Conservation (phyloP, 2,888 invertebrate genomes). For the Agrotis clavis region DNA sequence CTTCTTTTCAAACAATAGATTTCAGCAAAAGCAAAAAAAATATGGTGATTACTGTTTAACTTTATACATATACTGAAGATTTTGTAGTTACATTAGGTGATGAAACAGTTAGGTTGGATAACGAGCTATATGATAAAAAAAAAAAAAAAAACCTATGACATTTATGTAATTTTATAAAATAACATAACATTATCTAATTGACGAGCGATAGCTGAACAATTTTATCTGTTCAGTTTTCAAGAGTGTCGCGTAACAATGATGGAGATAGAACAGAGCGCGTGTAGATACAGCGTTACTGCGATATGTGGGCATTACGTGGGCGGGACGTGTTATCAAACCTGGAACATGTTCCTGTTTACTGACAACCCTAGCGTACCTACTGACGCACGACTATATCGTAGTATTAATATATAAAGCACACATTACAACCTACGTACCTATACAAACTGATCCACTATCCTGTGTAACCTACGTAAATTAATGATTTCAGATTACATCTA, state of each 20-base stretch:
- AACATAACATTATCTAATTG: slow-evolving; percentile 36
- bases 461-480: slow-evolving; percentile 33
- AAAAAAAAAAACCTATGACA: slow-evolving; percentile 14
- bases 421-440: slow-evolving; percentile 1
- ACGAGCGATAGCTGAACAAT: slow-evolving; percentile 25
- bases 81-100: neutral
- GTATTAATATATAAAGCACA: slow-evolving; percentile 23
- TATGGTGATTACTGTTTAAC: neutral
- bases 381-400: slow-evolving; percentile 19
- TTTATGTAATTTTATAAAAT: slow-evolving; percentile 12
- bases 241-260: slow-evolving; percentile 45
- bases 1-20: slow-evolving; percentile 14
- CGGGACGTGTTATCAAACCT: slow-evolving; percentile 38
- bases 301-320: slow-evolving; percentile 41
- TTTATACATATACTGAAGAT: neutral
- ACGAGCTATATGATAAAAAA: neutral
- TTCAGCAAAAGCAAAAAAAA: neutral
- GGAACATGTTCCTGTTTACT: slow-evolving; percentile 30
- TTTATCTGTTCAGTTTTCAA: slow-evolving; percentile 45
- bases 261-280: slow-evolving; percentile 43
- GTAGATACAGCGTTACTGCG: slow-evolving; percentile 18
- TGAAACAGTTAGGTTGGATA: neutral
- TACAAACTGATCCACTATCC: slow-evolving; percentile 19
- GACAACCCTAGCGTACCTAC: slow-evolving; percentile 22
- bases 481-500: slow-evolving; percentile 32